These are phyloP conservation scores for Bombus confusus DNA, from an alignment of 1,140 invertebrate species.

Conservation along the genomic window DNA sequence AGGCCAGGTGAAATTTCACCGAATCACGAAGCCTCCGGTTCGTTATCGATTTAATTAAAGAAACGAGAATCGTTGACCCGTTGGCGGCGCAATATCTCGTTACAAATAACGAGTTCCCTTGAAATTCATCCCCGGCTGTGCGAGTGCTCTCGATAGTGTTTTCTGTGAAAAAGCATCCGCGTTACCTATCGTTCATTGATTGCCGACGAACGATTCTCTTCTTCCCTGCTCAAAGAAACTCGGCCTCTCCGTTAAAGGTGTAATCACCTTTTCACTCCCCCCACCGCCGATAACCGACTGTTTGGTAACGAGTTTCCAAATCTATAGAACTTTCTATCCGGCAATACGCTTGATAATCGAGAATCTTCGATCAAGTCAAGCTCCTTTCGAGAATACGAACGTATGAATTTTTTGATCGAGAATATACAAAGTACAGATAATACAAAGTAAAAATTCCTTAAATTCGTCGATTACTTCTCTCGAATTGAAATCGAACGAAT, in stretches of 20 bases:
- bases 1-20: too few species aligned
- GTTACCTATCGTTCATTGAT: slow-evolving; percentile 17
- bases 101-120: slow-evolving; percentile 21
- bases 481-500: too few species aligned
- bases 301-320: slow-evolving; percentile 1
- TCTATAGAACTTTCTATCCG: not conserved
- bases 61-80: slow-evolving; percentile 4
- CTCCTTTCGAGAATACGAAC: not conserved
- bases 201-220: not conserved
- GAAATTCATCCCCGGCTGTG: not conserved
- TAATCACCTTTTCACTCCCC: not conserved
- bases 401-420: not conserved
- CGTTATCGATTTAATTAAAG: slow-evolving; percentile 8
- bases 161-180: not conserved
- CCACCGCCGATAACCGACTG: too few species aligned
- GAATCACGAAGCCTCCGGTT: not conserved
- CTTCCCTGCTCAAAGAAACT: slow-evolving; percentile 2
- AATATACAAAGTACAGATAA: too few species aligned
- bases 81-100: slow-evolving; percentile 9
- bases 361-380: not conserved
- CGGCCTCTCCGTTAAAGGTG: not conserved
- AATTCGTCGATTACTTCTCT: too few species aligned
- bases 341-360: not conserved
- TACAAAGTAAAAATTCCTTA: too few species aligned
- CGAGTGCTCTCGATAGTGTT: not conserved